Evolutionary conservation across 2,888 invertebrate species (phyloP).

Genomic region (Nasonovia ribisnigri): DNA sequence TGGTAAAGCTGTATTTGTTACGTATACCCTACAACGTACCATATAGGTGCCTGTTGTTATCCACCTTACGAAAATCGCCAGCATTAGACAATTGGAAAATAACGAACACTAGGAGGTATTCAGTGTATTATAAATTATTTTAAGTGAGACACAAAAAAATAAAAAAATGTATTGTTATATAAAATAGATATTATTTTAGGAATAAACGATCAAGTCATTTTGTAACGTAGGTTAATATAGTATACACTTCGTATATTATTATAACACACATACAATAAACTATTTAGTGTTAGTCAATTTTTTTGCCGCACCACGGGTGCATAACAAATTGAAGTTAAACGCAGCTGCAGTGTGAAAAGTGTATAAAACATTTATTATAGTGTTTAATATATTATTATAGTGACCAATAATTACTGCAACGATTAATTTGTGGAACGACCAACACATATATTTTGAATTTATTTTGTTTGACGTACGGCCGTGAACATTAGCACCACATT

Average conservation of each 20-base stretch:
- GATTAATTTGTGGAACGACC: background rate
- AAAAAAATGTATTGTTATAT: conserved; percentile 6
- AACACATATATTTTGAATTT: background rate
- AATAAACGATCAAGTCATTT: conserved; percentile 12
- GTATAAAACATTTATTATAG: background rate
- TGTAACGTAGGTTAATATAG: background rate
- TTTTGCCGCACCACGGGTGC: background rate
- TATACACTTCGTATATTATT: background rate
- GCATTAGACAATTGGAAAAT: background rate
- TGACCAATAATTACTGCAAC: background rate
- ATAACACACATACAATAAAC: background rate
- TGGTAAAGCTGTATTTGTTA: background rate
- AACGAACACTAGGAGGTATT: background rate
- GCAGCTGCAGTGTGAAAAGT: background rate
- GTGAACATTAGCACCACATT: background rate
- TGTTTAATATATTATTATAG: background rate
- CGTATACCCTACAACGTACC: background rate
- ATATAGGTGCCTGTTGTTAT: background rate
- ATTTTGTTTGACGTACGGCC: background rate
- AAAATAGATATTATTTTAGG: background rate
- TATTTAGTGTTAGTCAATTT: conserved; percentile 20
- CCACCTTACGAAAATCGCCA: background rate
- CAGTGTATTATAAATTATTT: background rate
- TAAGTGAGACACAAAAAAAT: background rate
- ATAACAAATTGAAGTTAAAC: conserved; percentile 33